Base-by-base conservation (phyloP, 2,797 vertebrate species). In the Silurus aristotelis region DNA sequence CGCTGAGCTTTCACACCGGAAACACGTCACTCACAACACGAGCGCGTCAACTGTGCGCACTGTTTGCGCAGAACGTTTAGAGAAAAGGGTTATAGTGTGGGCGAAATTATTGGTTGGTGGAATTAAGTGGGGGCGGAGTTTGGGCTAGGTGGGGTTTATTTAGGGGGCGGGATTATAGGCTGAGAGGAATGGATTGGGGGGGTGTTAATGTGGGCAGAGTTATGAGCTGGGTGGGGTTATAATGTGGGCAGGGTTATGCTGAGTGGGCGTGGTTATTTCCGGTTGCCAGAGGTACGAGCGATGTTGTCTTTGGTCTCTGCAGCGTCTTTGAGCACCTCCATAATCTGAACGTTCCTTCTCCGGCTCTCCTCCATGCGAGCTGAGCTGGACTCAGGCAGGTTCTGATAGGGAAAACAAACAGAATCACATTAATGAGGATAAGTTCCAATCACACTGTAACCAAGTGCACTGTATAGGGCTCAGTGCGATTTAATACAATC, bases 311-410 rank as follows among this genome's bases (percentile, higher is more conserved):
- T 27, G 43, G 79, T 80, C 61, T 64, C 22, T 52, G 79, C 79
- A 27, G 79, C 79, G 0, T 80, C 46, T 52, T 67, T 80, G 43
- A 80, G 79, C 43, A 52, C 3, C n/a, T 80, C 79, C 79, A 80
- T 66, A 43, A 80, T 67, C 61, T 80, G 79, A 66, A 15, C 46
- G n/a, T 80, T 80, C 43, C 79, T 80, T 43, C n/a, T 80, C 63
- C 46, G 46, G 79, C n/a, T 80, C 46, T 66, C 79, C 61, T 67
- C 79, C 79, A 80, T 80, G 43, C 79, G 79, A 1, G 15, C 22
- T 9, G 79, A 61, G 6, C 13, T 20, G 0, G 8, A 27, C 79
- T 80, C 79, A 0, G 79, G 79, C 43, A 80, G 46, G 43, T 80
- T 80, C 79, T 80, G n/a, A 17, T 66, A 38, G 20, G 25, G 5